Evolutionary conservation across 2,888 invertebrate genomes (phyloP), one percentile per base, ranked within the genome.

Genomic region (Eudemis profundana): DNA sequence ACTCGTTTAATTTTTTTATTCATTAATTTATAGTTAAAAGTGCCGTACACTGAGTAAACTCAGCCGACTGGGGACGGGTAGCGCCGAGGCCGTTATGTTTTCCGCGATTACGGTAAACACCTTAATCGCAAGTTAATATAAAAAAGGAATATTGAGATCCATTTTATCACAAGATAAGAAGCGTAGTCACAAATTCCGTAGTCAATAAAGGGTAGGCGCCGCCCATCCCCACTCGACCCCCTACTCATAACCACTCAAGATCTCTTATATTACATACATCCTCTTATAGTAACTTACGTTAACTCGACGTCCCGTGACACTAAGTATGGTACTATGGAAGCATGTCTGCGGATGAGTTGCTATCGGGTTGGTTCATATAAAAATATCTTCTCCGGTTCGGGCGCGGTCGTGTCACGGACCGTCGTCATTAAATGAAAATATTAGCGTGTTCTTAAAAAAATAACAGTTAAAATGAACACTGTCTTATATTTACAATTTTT

Each of bases 381-480:
- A 80, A 79, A 79, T 78, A 78, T 76, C 73, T 70, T 74, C 76
- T 68, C 61, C 63, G 56, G 68, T n/a, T n/a, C 64, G 50, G 36
- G 23, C 65, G 67, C 63, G 69, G 33, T 65, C 73, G 78, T 78
- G 81, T 74, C 84, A 80, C 83, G 80, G 81, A 72, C 77, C 78
- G 70, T 73, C 71, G 73, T 33, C 51, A 51, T 14, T 68, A 75
- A 77, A 78, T 72, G 67, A 72, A 77, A 77, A 72, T 72, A 78
- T 79, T 81, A 81, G 82, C 79, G 84, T 86, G 86, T 85, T 80
- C 85, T 84, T 86, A 85, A 85, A 90, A 87, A 88, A 89, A 86
- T 85, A 89, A 89, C 82, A 86, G 83, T 89, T 86, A 85, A 83
- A 89, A 86, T 86, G 87, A 88, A 89, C 87, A 88, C 84, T 79